A percentile compares a stretch with the other conserved stretches of the same genome.
These are phyloP conservation scores for Brachypterus glaber DNA, from an alignment of 2,888 invertebrate genomes.

Conservation along the genomic window DNA sequence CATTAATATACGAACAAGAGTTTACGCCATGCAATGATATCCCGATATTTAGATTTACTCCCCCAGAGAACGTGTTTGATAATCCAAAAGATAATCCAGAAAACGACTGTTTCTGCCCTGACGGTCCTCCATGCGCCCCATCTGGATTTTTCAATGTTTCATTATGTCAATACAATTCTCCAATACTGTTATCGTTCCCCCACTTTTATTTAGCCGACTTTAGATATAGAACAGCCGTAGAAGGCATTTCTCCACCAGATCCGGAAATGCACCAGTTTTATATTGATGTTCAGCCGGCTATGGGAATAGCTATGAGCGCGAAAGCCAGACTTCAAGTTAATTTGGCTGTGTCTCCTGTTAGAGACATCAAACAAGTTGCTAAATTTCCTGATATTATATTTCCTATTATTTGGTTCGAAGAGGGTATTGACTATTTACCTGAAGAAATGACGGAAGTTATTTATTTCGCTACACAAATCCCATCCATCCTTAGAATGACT, in stretches of 20 bases:
- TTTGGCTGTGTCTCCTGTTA: conserved; percentile 77
- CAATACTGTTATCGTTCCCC: conserved; percentile 82
- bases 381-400: conserved; percentile 84
- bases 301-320: conserved; percentile 77
- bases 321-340: conserved; percentile 80
- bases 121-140: conserved; percentile 75
- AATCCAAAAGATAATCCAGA: conserved; percentile 59
- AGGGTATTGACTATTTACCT: conserved; percentile 73
- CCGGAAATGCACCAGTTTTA: conserved; percentile 74
- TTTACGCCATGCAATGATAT: conserved; percentile 47
- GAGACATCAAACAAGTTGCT: conserved; percentile 85
- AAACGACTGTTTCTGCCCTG: conserved; percentile 76
- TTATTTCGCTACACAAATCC: conserved; percentile 65
- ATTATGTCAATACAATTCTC: conserved; percentile 82
- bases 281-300: conserved; percentile 84
- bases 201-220: conserved; percentile 86
- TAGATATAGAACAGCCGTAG: conserved; percentile 64
- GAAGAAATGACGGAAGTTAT: conserved; percentile 68
- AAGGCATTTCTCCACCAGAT: conserved; percentile 72
- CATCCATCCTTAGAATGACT: conserved; percentile 63
- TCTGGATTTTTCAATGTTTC: conserved; percentile 83
- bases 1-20: conserved; percentile 53
- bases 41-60: conserved; percentile 70
- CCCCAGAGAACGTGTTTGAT: conserved; percentile 71
- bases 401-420: conserved; percentile 87